phyloP scores from a whole-genome alignment of 2,113 vertebrate species.

The Ophthalmotilapia sp. region DNA sequence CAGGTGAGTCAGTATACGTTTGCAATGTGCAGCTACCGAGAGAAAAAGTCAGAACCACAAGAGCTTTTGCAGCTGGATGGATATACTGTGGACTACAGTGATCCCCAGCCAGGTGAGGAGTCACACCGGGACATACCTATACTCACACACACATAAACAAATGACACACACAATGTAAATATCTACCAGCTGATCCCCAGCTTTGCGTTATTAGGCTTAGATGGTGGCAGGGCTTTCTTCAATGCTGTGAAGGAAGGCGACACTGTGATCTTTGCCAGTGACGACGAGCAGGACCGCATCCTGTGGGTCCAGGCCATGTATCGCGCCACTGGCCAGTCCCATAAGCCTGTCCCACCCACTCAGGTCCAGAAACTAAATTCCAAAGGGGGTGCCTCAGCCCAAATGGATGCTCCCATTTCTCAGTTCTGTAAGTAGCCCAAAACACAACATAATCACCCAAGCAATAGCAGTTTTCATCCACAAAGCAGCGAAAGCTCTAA shows the following conservation, averaged over 20 bases:
- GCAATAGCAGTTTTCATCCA: conserved; percentile 45
- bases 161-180: not conserved
- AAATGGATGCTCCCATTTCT: conserved; percentile 97
- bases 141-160: not conserved
- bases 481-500: conserved; percentile 56
- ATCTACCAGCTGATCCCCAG: not conserved
- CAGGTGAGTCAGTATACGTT: conserved; percentile 99
- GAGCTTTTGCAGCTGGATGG: conserved; percentile 96
- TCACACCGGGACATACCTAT: not conserved
- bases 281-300: conserved; percentile 97
- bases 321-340: conserved; percentile 96
- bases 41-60: conserved; percentile 98
- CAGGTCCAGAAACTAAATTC: conserved; percentile 99
- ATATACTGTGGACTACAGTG: conserved; percentile 98
- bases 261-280: conserved; percentile 98
- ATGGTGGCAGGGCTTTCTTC: conserved; percentile 96
- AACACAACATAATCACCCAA: conserved; percentile 10
- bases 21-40: conserved; percentile 99
- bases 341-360: conserved; percentile 97
- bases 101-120: conserved; percentile 90
- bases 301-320: conserved; percentile 99
- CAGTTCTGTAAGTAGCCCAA: conserved; percentile 97
- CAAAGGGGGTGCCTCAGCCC: conserved; percentile 93
- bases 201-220: conserved; percentile 76
- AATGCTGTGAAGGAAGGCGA: conserved; percentile 98